Base-by-base conservation (phyloP, 2,888 invertebrate species). In the Xylocampa areola region DNA sequence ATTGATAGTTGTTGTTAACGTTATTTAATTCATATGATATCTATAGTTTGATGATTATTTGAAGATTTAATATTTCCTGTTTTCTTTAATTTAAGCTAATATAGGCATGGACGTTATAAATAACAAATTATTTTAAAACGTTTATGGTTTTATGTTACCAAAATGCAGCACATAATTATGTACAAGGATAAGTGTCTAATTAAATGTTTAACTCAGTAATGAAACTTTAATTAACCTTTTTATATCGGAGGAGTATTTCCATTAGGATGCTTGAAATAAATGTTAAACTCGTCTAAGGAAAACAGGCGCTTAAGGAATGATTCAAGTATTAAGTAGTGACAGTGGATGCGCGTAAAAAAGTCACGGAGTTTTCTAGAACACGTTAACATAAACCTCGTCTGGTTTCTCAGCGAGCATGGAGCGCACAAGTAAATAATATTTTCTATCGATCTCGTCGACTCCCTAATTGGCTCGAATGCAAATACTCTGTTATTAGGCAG, bases 401-500 rank as follows among this genome's bases (percentile, higher is more conserved):
- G 50, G 48, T 76, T 68, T 55, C 57, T 41, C 54, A 65, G 68
- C 63, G 25, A 62, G 52, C 53, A 37, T 33, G 51, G 51, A 68
- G 61, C 65, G 64, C 71, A 69, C 71, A 69, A 73, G 69, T 75
- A 73, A 76, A 82, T 73, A 77, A 78, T 82, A 85, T 82, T 82
- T 82, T 79, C 75, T 77, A 88, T 88, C 82, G 87, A 86, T 87
- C 83, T 76, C 74, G 79, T 72, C 67, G 76, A 68, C 75, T 78
- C 77, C 80, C 84, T 92, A 92, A 92, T 91, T 92, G 88, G 88
- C 83, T 86, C 77, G 80, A 89, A 91, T 91, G 92, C 90, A 91
- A 91, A 91, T 87, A 88, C 91, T 87, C 86, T 90, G 90, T 91
- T 91, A 93, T 92, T 91, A 93, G 90, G 90, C 88, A 90, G 90